These are phyloP conservation scores for Tetropium fuscum DNA, from an alignment of 2,888 invertebrate genomes.

Conservation along the genomic window DNA sequence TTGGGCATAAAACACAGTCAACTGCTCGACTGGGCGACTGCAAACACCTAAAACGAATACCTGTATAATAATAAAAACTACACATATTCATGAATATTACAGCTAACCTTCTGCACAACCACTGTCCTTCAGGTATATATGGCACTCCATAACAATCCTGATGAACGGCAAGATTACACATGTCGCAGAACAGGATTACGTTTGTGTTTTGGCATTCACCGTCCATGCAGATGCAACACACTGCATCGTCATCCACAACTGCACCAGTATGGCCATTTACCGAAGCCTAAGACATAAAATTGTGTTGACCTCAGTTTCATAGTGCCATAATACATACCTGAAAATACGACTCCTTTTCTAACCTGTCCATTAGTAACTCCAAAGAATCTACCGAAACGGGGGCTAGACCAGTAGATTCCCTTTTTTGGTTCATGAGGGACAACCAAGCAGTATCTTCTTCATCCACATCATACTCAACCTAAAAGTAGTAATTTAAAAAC, in stretches of 20 bases:
- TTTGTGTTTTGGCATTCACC: slow-evolving; percentile 99
- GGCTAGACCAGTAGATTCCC: slow-evolving; percentile 78
- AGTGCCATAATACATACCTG: slow-evolving; percentile 69
- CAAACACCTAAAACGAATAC: slow-evolving; percentile 76
- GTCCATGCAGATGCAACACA: slow-evolving; percentile 98
- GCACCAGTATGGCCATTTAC: slow-evolving; percentile 78
- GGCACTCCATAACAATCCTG: slow-evolving; percentile 98
- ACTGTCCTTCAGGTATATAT: slow-evolving; percentile 77
- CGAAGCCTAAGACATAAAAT: slow-evolving; percentile 66
- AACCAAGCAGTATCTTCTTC: slow-evolving; percentile 98
- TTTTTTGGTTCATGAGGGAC: slow-evolving; percentile 85
- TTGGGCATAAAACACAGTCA: slow-evolving; percentile 97
- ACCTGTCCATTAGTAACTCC: slow-evolving; percentile 96
- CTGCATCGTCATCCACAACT: slow-evolving; percentile 96
- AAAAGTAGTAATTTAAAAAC: neutral
- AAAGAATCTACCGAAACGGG: slow-evolving; percentile 89
- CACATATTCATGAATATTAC: neutral
- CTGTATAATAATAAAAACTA: neutral
- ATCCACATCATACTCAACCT: slow-evolving; percentile 95
- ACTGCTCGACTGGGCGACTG: slow-evolving; percentile 97
- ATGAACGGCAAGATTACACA: slow-evolving; percentile 99
- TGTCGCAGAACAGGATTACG: slow-evolving; percentile 98
- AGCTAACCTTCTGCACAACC: slow-evolving; percentile 84
- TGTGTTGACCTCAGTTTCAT: neutral
- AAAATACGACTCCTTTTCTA: slow-evolving; percentile 98